Evolutionary conservation across 2,888 invertebrate species (phyloP), one percentile per base, ranked within the genome.

Genomic region (Hirudinaria manillensis): DNA sequence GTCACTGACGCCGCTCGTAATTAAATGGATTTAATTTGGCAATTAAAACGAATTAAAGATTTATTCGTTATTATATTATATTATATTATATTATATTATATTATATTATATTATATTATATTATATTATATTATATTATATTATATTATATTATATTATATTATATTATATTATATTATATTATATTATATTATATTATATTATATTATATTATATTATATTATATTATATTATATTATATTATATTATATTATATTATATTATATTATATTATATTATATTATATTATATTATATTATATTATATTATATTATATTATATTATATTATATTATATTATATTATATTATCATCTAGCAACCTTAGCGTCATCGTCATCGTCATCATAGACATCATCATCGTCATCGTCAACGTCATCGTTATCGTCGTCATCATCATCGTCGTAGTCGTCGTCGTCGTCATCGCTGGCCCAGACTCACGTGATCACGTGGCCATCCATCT

Each of bases 311-410:
- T 45, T 16, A 45, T 10, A 45, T 16, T 36, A 36, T 36, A 36
- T 10, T 10, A 3, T 3, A 6, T 6, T 10, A 36, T 36, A 6
- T 36, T 36, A 36, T 10, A 6, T 36, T 36, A 3, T 6, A 36
- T 6, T 10, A 6, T 36, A 36, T 36, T 36, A 36, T 72, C 56
- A 55, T 55, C n/a, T n/a, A n/a, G n/a, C 72, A 72, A 55, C 56
- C 27, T 72, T 55, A 55, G 53, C 72, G 55, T 72, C 56, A 72
- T 55, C 72, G 32, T 72, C 72, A 72, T 55, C 72, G 55, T 53
- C 56, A 55, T 72, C 72, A 72, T 72, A 55, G 53, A 29, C 55
- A 55, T 72, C 72, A 55, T 55, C 55, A 72, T 72, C 72, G 32
- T 53, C 56, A 72, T 34, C 68, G 2, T 68, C 68, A 68, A 21